phyloP scores from a whole-genome alignment of 2,888 invertebrate species.

The Laspeyria flexula region DNA sequence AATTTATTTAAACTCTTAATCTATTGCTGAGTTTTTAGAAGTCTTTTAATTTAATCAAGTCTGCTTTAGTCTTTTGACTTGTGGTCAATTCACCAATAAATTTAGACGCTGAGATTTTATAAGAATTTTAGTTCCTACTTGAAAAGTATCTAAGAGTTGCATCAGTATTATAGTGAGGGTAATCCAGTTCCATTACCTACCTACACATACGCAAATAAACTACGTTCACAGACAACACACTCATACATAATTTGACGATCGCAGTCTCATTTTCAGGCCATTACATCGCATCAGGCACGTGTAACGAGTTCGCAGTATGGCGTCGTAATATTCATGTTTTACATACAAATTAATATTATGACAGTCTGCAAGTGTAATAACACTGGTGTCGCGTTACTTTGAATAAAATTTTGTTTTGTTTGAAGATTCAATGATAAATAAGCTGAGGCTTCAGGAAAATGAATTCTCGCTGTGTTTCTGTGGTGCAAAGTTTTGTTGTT shows the following conservation, averaged over 20 bases:
- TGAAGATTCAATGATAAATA: slow-evolving; percentile 1
- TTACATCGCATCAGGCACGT: slow-evolving; percentile 48
- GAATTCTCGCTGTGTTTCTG: not conserved
- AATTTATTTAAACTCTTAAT: too few species aligned
- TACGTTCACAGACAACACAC: slow-evolving; percentile 15
- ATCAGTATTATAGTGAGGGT: not conserved
- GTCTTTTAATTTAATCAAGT: too few species aligned
- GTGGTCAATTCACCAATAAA: too few species aligned
- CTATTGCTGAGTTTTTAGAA: too few species aligned
- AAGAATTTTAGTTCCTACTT: too few species aligned
- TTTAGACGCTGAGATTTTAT: too few species aligned
- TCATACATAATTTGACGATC: slow-evolving; percentile 37
- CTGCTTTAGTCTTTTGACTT: too few species aligned
- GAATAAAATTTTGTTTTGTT: slow-evolving; percentile 26
- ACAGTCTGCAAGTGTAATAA: slow-evolving; percentile 41
- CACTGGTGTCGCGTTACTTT: slow-evolving; percentile 21
- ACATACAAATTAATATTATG: slow-evolving; percentile 51
- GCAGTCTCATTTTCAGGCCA: slow-evolving; percentile 61
- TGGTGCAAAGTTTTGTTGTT: not conserved
- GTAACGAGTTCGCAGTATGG: slow-evolving; percentile 49
- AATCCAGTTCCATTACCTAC: not conserved
- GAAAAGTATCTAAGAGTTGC: too few species aligned
- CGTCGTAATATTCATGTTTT: slow-evolving; percentile 44
- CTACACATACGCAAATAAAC: not conserved
- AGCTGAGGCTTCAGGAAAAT: not conserved